phyloP scores from a whole-genome alignment of 1,140 invertebrate genomes.

The Choristoneura fumiferana region DNA sequence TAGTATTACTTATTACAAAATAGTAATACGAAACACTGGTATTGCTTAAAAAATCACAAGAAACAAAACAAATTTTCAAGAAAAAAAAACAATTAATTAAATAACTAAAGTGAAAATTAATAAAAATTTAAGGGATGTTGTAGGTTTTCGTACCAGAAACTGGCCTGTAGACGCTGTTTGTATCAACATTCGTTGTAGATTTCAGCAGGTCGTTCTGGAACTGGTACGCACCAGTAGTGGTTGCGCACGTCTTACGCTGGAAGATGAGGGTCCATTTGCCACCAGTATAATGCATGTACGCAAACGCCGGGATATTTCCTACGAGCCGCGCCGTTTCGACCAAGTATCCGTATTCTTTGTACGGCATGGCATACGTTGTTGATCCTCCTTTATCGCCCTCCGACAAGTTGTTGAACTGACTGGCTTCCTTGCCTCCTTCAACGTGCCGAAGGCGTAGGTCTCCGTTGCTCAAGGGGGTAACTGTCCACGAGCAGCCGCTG shows the following conservation, averaged over 20 bases:
- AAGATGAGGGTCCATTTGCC: background rate
- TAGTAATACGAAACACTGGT: no score
- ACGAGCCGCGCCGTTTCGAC: background rate
- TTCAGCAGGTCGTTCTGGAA: background rate
- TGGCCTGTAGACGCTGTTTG: no score
- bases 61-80: no score
- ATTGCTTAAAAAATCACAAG: no score
- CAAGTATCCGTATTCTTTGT: background rate
- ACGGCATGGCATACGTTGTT: background rate
- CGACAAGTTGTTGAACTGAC: background rate
- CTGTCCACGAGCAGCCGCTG: conserved; percentile 1
- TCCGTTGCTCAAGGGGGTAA: background rate
- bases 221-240: background rate
- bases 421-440: background rate
- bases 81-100: no score
- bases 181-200: background rate
- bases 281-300: background rate
- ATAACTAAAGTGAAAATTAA: no score
- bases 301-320: background rate
- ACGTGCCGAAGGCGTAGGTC: background rate
- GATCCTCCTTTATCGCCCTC: background rate
- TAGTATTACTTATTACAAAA: no score
- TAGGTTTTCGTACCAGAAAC: no score
- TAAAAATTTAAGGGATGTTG: no score
- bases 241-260: no score